Evolutionary conservation across 2,888 invertebrate species (phyloP).

Genomic region (Megamerina dolium): DNA sequence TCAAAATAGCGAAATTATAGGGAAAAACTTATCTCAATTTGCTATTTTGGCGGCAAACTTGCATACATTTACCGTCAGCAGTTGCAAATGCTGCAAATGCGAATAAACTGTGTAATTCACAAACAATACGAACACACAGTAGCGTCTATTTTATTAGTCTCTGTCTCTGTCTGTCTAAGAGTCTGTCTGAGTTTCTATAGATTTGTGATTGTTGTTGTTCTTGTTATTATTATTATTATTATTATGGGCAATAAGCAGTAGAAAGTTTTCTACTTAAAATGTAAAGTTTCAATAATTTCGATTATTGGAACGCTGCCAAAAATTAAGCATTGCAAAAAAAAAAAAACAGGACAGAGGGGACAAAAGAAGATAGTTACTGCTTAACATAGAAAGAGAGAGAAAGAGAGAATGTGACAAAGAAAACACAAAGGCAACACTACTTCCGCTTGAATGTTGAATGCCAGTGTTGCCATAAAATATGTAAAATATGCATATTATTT

Average conservation of each 20-base stretch:
- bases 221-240: no score
- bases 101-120: no score
- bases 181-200: neutral
- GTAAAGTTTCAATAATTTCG: conserved; percentile 45
- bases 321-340: neutral
- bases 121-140: no score
- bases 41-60: conserved; percentile 1
- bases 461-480: conserved; percentile 46
- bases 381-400: no score
- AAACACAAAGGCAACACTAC: neutral
- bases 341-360: no score
- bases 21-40: no score
- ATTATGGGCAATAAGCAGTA: conserved; percentile 13
- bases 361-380: no score
- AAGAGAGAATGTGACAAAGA: neutral
- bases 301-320: conserved; percentile 45
- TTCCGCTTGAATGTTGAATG: conserved; percentile 28
- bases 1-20: no score
- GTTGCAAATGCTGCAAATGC: no score
- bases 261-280: conserved; percentile 38
- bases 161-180: conserved; percentile 5
- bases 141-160: conserved; percentile 13
- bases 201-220: neutral
- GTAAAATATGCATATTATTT: conserved; percentile 40
- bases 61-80: neutral